A percentile compares a stretch with the other conserved stretches of the same genome.
Evolutionary conservation across 2,113 vertebrate species (phyloP).

Genomic region (Etia nguti): DNA sequence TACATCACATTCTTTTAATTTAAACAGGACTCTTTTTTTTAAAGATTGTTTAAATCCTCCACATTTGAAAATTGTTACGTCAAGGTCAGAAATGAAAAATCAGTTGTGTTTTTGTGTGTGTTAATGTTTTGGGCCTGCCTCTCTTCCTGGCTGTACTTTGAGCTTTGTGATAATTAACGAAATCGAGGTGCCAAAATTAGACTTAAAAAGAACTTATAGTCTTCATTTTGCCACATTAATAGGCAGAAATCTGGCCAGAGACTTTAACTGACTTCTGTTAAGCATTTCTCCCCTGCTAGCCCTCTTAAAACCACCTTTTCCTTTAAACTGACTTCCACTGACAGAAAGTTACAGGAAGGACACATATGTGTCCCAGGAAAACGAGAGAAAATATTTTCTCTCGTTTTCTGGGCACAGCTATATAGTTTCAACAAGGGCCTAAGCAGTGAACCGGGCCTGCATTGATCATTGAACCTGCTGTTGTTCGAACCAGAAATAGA

Average conservation of each 20-base stretch:
- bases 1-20: neutral
- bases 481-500: neutral
- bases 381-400: too few species aligned
- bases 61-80: neutral
- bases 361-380: too few species aligned
- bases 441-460: neutral
- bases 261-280: neutral
- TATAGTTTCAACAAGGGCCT: neutral
- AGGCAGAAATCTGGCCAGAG: neutral
- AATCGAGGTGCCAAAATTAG: neutral
- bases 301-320: neutral
- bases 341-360: neutral
- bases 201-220: neutral
- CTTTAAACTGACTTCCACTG: neutral
- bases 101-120: neutral
- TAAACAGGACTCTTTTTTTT: neutral
- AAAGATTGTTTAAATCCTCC: neutral
- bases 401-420: neutral
- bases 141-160: neutral
- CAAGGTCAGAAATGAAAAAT: neutral
- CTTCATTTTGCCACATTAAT: neutral
- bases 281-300: neutral
- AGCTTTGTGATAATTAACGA: neutral
- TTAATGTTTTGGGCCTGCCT: neutral
- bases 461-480: neutral